phyloP scores from a whole-genome alignment of 1,140 invertebrate species.

The Helicoverpa zea region DNA sequence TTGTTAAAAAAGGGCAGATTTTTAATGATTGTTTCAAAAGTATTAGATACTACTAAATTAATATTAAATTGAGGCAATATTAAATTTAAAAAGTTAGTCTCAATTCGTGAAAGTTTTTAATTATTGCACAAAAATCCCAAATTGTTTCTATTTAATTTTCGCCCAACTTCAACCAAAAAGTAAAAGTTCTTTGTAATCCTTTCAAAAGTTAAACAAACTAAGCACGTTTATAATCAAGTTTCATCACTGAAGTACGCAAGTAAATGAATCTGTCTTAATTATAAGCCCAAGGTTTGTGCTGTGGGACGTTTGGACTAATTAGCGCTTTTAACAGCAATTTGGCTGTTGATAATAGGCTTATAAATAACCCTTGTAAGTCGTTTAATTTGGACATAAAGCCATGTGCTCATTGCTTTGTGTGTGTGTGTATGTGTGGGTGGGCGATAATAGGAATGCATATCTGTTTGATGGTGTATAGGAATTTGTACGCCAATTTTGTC shows the following conservation, averaged over 20 bases:
- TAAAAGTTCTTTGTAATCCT: constrained; percentile 20
- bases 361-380: constrained; percentile 49
- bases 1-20: too few species aligned
- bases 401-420: not conserved
- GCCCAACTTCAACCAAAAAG: not conserved
- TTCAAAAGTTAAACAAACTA: constrained; percentile 35
- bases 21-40: too few species aligned
- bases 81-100: too few species aligned
- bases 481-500: too few species aligned
- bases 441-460: not conserved
- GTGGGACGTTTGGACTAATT: constrained; percentile 65
- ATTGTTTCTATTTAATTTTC: constrained; percentile 4
- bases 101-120: too few species aligned
- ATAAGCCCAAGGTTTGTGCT: constrained; percentile 63
- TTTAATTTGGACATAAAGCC: constrained; percentile 32
- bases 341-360: constrained; percentile 35
- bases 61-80: too few species aligned
- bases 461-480: too few species aligned
- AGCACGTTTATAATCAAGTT: constrained; percentile 62
- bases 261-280: constrained; percentile 72
- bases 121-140: not conserved
- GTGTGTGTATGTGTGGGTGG: not conserved
- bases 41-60: too few species aligned
- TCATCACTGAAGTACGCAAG: constrained; percentile 55
- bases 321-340: constrained; percentile 66